Percentiles rank a stretch among this genome's conserved stretches.
phyloP scores from a whole-genome alignment of 2,113 vertebrate species.

The Clarias gariepinus region DNA sequence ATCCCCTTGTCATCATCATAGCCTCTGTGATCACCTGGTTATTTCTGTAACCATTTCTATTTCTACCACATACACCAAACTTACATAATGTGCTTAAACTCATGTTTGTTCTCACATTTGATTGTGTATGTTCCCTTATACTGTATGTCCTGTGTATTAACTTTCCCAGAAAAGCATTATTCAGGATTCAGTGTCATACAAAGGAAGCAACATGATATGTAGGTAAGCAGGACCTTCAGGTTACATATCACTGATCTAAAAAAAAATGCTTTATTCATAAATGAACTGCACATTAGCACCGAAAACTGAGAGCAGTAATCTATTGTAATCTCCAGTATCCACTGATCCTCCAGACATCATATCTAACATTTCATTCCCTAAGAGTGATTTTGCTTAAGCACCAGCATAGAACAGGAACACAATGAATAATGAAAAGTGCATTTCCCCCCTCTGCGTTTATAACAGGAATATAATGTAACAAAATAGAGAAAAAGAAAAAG shows the following conservation, averaged over 20 bases:
- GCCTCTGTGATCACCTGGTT: neutral
- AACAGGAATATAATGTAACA: neutral
- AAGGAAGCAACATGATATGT: neutral
- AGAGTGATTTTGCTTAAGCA: neutral
- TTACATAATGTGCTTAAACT: neutral
- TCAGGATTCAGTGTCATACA: neutral
- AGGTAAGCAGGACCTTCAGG: slow-evolving; percentile 15
- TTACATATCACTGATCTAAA: neutral
- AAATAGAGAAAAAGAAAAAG: neutral
- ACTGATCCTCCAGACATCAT: neutral
- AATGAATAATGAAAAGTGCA: neutral
- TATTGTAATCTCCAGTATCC: neutral
- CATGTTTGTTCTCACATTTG: neutral
- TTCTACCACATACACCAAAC: neutral
- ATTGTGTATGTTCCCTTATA: neutral
- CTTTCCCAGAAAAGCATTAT: neutral
- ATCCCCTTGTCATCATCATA: too few species aligned
- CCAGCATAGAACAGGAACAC: neutral
- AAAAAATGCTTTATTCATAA: neutral
- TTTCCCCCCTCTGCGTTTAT: neutral
- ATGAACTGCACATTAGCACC: neutral
- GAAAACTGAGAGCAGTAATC: neutral
- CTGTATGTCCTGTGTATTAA: neutral
- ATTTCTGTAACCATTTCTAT: neutral
- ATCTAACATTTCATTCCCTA: slow-evolving; percentile 1